Base-by-base conservation (phyloP, 2,113 vertebrate species). In the Cephalopterus ornatus region DNA sequence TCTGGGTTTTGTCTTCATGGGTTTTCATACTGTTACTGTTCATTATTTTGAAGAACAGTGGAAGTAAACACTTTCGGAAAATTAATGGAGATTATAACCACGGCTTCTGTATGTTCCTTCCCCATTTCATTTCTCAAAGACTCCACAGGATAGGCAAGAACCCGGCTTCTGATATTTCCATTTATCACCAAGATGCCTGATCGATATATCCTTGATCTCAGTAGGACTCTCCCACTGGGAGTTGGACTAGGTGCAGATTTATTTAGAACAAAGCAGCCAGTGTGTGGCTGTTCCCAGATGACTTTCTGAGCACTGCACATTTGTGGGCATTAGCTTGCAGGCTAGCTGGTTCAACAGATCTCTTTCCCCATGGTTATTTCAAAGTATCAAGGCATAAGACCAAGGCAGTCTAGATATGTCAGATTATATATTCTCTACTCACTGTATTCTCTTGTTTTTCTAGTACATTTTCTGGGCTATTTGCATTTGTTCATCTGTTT, bases 131-230 rank as follows among this genome's bases (percentile, higher is more conserved):
- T 89, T 83, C 80, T 80, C 79, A 88, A 90, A 76, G 61, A 52
- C 73, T 96, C 61, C 44, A 78, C 6, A 1, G 37, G 12, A 41
- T 19, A 93, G 49, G 49, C 41, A 92, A 94, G 50, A 81, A 56
- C 14, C 9, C 62, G 78, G 49, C 49, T 78, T 94, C 61, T 93
- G 73, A 94, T 90, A 92, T 94, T 93, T 75, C 80, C 70, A 91
- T 94, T 95, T 94, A 89, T 85, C 92, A 92, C 66, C 1, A 1
- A 93, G 86, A 42, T 56, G 52, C 44, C 76, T 65, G 76, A 93
- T 83, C 74, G 80, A 88, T 92, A 95, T 61, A 79, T 49, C 67
- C 78, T 88, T 93, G 75, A 94, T 94, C 79, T 93, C 93, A 78
- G 73, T 32, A 68, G 65, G 79, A 84, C 28, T 75, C n/a, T 92